Evolutionary conservation across 2,888 invertebrate genomes (phyloP).

Genomic region (Lasioglossum calceatum): DNA sequence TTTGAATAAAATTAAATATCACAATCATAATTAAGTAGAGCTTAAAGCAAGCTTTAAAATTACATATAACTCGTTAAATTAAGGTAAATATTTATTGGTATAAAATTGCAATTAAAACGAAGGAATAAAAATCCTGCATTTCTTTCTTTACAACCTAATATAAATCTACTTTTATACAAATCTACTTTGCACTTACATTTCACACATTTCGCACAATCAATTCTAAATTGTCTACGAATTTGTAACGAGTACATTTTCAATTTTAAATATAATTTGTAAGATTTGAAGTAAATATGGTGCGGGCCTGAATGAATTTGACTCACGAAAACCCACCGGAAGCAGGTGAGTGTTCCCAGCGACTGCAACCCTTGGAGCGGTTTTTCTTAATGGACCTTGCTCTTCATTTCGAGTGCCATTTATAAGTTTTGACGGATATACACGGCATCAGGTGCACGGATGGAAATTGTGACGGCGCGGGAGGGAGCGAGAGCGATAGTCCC

Average conservation of each 20-base stretch:
- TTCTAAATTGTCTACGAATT: not conserved
- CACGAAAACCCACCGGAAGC: not conserved
- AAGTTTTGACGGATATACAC: conserved; percentile 46
- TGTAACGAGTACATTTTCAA: not conserved
- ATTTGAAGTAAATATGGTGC: not conserved
- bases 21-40: too few species aligned
- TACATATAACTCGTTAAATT: too few species aligned
- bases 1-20: too few species aligned
- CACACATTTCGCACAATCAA: not conserved
- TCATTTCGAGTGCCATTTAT: not conserved
- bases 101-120: too few species aligned
- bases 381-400: not conserved
- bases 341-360: not conserved
- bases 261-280: not conserved
- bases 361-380: not conserved
- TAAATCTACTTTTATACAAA: too few species aligned
- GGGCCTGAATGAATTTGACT: not conserved
- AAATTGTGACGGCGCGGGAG: conserved; percentile 37
- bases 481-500: conserved; percentile 42
- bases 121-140: too few species aligned
- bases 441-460: conserved; percentile 45
- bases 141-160: too few species aligned
- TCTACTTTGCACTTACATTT: not conserved
- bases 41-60: too few species aligned
- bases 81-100: too few species aligned